A percentile compares a stretch with the other conserved stretches of the same genome.
Conservation (phyloP, 2,113 vertebrate genomes). For the Proteles cristata region DNA sequence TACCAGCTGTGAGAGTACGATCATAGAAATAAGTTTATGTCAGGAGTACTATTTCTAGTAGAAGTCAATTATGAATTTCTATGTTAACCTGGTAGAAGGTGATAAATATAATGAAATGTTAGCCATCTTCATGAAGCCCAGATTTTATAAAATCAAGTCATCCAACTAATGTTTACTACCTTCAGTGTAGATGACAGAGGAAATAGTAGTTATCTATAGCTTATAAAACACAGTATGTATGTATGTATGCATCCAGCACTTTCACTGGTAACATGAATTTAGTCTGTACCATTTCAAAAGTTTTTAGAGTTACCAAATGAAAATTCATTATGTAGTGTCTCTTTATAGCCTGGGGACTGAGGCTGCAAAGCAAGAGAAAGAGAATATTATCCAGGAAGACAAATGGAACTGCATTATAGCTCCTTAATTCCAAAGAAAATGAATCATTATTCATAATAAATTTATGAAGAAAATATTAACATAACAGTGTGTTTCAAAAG, state of each 20-base stretch:
- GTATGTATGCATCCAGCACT: neutral
- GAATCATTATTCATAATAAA: constrained; percentile 76
- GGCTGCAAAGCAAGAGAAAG: constrained; percentile 18
- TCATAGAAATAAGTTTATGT: neutral
- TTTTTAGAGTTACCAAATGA: constrained; percentile 52
- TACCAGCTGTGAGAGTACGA: neutral
- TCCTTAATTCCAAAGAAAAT: constrained; percentile 73
- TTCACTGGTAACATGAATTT: constrained; percentile 38
- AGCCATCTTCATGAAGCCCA: neutral
- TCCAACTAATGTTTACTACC: neutral
- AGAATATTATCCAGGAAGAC: constrained; percentile 66
- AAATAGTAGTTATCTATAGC: neutral
- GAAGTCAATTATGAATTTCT: neutral
- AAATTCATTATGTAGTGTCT: constrained; percentile 56
- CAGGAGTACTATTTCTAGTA: neutral
- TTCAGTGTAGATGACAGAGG: neutral
- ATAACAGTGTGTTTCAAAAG: constrained; percentile 66
- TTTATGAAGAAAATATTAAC: constrained; percentile 74
- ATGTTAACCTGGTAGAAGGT: neutral
- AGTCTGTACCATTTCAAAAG: constrained; percentile 37
- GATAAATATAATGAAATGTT: neutral
- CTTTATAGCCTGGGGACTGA: constrained; percentile 36
- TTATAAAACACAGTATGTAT: neutral
- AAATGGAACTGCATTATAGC: constrained; percentile 53
- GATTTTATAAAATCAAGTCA: neutral